Evolutionary conservation across 2,113 vertebrate genomes (phyloP).

Genomic region (Crypturellus undulatus): DNA sequence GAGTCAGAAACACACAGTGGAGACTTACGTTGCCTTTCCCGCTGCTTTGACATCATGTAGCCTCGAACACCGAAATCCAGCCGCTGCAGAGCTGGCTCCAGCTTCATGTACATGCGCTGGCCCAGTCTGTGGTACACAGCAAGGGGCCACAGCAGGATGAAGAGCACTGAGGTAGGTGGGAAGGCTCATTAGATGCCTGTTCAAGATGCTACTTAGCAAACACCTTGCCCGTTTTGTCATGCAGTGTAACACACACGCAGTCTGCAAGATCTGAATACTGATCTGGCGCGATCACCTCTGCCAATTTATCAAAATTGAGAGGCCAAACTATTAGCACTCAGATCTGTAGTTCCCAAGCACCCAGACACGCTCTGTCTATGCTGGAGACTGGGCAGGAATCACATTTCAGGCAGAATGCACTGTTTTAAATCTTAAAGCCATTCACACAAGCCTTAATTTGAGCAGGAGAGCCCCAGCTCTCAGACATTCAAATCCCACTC

Average conservation of each 20-base stretch:
- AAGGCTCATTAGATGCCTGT: neutral
- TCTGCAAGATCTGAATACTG: neutral
- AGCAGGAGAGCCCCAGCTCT: neutral
- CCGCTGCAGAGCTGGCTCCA: slow-evolving; percentile 92
- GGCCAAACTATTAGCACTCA: neutral
- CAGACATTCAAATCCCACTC: fast-evolving
- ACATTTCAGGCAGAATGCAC: neutral
- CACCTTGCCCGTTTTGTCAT: fast-evolving
- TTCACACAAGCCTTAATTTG: neutral
- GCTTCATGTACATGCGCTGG: slow-evolving; percentile 80
- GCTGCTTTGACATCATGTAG: slow-evolving; percentile 91
- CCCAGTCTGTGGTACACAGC: slow-evolving; percentile 87
- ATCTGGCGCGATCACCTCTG: neutral
- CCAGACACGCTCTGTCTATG: neutral
- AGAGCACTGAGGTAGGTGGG: slow-evolving; percentile 80
- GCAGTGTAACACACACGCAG: neutral
- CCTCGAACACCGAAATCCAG: slow-evolving; percentile 91
- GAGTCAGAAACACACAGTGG: neutral
- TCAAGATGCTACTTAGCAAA: neutral
- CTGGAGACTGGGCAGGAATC: neutral
- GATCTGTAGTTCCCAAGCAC: neutral
- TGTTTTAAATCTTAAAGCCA: neutral
- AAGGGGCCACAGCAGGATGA: slow-evolving; percentile 87
- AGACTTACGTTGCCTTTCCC: slow-evolving; percentile 90
- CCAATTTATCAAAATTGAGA: neutral